These are phyloP conservation scores for Oenanthe oenanthe DNA, from an alignment of 2,113 vertebrate species.

Conservation along the genomic window DNA sequence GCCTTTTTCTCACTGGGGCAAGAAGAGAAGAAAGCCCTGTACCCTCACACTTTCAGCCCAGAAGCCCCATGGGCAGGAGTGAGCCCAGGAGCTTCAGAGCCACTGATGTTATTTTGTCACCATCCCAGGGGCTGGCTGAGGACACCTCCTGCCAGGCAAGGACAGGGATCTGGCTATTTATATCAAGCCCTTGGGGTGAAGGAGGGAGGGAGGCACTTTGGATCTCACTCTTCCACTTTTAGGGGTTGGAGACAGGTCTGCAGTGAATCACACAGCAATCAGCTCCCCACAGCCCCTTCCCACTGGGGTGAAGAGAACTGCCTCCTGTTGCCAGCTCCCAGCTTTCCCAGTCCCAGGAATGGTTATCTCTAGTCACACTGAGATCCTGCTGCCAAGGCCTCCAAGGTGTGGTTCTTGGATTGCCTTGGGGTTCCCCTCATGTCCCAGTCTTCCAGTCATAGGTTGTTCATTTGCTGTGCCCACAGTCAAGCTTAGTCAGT, in stretches of 20 bases:
- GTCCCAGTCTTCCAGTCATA: not conserved
- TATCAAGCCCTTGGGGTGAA: not conserved
- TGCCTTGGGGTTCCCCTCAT: not conserved
- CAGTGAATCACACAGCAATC: not conserved
- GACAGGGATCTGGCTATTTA: not conserved
- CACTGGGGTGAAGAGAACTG: not conserved
- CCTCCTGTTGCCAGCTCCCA: not conserved
- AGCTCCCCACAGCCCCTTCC: not conserved
- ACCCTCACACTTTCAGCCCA: not conserved
- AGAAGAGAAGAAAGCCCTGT: not conserved
- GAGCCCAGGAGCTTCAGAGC: accelerated
- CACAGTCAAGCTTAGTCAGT: not conserved
- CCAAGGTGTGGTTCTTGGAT: not conserved
- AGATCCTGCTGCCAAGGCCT: not conserved
- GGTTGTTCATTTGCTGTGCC: not conserved
- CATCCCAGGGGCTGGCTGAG: not conserved
- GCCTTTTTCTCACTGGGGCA: not conserved
- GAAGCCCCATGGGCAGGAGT: not conserved
- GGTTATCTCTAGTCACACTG: not conserved
- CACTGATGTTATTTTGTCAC: not conserved
- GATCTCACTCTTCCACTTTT: not conserved
- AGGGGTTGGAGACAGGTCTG: not conserved
- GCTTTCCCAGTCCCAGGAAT: not conserved
- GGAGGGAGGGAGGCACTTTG: not conserved
- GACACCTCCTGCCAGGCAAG: not conserved